Evolutionary conservation across 2,888 invertebrate species (phyloP).

Genomic region (Nycteola revayana): DNA sequence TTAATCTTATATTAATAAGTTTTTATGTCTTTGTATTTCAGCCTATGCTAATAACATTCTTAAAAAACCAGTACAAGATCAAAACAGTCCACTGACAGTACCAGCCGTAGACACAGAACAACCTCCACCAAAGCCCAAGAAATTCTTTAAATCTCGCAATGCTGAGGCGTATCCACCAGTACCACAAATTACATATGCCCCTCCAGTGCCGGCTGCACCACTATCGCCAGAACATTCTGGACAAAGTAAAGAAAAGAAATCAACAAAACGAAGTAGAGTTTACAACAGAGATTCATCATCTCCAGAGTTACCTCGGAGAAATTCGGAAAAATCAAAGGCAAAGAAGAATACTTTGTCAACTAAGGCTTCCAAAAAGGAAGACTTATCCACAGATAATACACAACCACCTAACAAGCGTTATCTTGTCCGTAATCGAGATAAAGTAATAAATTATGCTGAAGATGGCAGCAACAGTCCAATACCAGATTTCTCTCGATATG

Average conservation of each 20-base stretch:
- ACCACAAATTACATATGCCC: slow-evolving; percentile 77
- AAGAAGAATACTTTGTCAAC: slow-evolving; percentile 66
- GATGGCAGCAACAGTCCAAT: slow-evolving; percentile 81
- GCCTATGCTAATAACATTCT: slow-evolving; percentile 65
- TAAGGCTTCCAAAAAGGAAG: slow-evolving; percentile 73
- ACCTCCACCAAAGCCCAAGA: slow-evolving; percentile 89
- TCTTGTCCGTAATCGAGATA: slow-evolving; percentile 79
- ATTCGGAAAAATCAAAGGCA: slow-evolving; percentile 66
- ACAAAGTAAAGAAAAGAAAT: slow-evolving; percentile 66
- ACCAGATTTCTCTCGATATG: slow-evolving; percentile 69
- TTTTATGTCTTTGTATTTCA: slow-evolving; percentile 47
- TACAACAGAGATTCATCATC: slow-evolving; percentile 75
- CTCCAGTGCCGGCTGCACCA: slow-evolving; percentile 69
- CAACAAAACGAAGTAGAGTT: slow-evolving; percentile 56
- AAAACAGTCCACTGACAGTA: slow-evolving; percentile 78
- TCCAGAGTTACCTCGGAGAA: slow-evolving; percentile 70
- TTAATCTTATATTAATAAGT: background rate
- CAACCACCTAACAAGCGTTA: slow-evolving; percentile 78
- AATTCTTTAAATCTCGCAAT: slow-evolving; percentile 94
- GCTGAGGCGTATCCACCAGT: slow-evolving; percentile 82
- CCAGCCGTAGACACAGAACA: slow-evolving; percentile 77
- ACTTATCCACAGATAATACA: slow-evolving; percentile 55
- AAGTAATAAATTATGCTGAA: slow-evolving; percentile 85
- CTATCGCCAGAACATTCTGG: slow-evolving; percentile 72
- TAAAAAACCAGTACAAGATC: slow-evolving; percentile 77